Conservation (phyloP, 2,888 invertebrate genomes). For the Hypomecis punctinalis region DNA sequence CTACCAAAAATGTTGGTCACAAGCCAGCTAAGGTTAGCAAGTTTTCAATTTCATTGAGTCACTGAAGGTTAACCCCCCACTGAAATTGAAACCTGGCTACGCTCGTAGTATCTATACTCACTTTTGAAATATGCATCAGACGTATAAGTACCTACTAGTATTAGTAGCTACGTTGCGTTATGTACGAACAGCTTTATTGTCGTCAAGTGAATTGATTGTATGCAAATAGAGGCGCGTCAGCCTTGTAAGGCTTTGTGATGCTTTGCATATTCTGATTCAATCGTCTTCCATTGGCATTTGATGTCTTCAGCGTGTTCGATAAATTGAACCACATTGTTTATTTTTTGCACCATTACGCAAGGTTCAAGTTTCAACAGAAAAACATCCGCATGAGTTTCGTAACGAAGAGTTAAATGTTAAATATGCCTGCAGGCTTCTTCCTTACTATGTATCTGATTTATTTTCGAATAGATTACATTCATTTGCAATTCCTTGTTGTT, state of each 20-base stretch:
- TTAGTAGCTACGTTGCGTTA: neutral
- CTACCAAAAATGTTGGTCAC: too few relatives aligned
- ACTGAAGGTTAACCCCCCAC: too few relatives aligned
- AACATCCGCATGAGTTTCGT: conserved; percentile 25
- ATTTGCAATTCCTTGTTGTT: neutral
- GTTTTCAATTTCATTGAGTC: too few relatives aligned
- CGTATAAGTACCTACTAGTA: neutral
- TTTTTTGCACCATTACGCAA: conserved; percentile 20
- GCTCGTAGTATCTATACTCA: too few relatives aligned
- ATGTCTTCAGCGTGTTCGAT: conserved; percentile 46
- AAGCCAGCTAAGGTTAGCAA: too few relatives aligned
- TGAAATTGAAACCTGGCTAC: too few relatives aligned
- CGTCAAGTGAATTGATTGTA: conserved; percentile 70
- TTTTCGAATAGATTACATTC: neutral
- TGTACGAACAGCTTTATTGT: conserved; percentile 39
- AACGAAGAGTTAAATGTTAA: conserved; percentile 16
- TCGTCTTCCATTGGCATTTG: conserved; percentile 56
- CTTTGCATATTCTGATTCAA: conserved; percentile 63
- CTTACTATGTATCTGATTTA: neutral
- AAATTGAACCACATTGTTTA: conserved; percentile 36
- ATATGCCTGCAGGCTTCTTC: conserved; percentile 15
- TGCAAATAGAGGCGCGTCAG: conserved; percentile 62
- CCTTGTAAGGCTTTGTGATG: conserved; percentile 56
- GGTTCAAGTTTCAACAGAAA: neutral
- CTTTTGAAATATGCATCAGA: too few relatives aligned